Evolutionary conservation across 2,113 vertebrate species (phyloP).

Genomic region (Tachysurus vachellii): DNA sequence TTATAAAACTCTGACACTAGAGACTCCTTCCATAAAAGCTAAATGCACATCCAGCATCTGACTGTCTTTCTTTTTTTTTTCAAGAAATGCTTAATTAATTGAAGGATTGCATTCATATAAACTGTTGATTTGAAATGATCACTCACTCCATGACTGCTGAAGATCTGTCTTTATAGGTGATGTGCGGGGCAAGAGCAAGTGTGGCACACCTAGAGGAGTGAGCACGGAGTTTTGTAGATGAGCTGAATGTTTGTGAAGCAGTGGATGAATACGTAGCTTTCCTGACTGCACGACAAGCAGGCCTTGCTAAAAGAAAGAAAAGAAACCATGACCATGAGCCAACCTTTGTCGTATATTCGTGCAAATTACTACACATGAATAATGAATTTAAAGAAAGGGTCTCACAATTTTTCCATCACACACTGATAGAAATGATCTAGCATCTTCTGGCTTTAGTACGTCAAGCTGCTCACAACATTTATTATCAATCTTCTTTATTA

Average conservation of each 20-base stretch:
- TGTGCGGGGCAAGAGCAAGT: slow-evolving; percentile 33
- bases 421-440: slow-evolving; percentile 38
- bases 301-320: slow-evolving; percentile 46
- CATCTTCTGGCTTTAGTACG: slow-evolving; percentile 33
- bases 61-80: background rate
- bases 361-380: background rate
- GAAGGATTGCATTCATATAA: background rate
- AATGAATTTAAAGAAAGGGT: background rate
- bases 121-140: background rate
- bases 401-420: slow-evolving; percentile 54
- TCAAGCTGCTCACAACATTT: slow-evolving; percentile 42
- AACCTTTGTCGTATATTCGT: background rate
- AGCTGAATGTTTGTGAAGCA: slow-evolving; percentile 40
- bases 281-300: slow-evolving; percentile 28
- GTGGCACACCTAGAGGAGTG: slow-evolving; percentile 14
- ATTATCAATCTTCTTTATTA: slow-evolving; percentile 35
- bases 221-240: background rate
- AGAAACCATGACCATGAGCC: background rate
- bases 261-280: slow-evolving; percentile 46
- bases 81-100: background rate
- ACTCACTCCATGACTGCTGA: slow-evolving; percentile 38
- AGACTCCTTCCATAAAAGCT: background rate
- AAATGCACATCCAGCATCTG: background rate
- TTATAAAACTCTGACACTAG: too few relatives aligned
- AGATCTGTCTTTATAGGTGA: slow-evolving; percentile 5